Base-by-base conservation (phyloP, 2,888 invertebrate genomes). In the Lymantria dispar region DNA sequence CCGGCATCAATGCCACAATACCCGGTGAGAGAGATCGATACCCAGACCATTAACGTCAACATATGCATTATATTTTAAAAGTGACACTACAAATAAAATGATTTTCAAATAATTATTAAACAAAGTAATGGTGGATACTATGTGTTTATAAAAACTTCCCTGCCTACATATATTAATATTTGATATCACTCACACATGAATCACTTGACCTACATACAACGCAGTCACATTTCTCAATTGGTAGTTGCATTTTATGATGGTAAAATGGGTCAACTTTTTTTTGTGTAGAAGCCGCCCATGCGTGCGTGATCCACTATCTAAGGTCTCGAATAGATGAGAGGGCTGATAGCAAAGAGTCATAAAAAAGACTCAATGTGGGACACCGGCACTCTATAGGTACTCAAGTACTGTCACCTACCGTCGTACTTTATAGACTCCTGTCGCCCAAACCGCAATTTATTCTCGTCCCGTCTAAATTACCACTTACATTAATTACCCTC, bases 291-390 rank as follows among this genome's bases (percentile, higher is more conserved):
- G 62, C 70, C 74, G 68, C 74, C 76, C 78, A 79, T 79, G 78
- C 78, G 82, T 78, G 83, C 83, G 81, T 85, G 85, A 85, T 84
- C 78, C 83, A 78, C 82, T 82, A 84, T 85, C 84, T 83, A 78
- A 85, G 78, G 83, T 83, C 81, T 82, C 74, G 67, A 79, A 77
- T 80, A 81, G 85, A 86, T 85, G 83, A 79, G 80, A 76, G 80
- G 76, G 68, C 83, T 80, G 87, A 89, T 89, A 88, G 76, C 77
- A 82, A 81, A 83, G 85, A 81, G 78, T 80, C 83, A 84, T 88
- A 90, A 90, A 90, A 87, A 87, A 81, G 72, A 67, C 72, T 76
- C 77, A 76, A 85, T 82, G 77, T 87, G 80, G 88, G 85, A 74
- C 86, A 70, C 78, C 77, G 72, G 66, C 42, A 36, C 43, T 57